Conservation (phyloP, 2,888 invertebrate genomes). For the Macroteleia sp. region DNA sequence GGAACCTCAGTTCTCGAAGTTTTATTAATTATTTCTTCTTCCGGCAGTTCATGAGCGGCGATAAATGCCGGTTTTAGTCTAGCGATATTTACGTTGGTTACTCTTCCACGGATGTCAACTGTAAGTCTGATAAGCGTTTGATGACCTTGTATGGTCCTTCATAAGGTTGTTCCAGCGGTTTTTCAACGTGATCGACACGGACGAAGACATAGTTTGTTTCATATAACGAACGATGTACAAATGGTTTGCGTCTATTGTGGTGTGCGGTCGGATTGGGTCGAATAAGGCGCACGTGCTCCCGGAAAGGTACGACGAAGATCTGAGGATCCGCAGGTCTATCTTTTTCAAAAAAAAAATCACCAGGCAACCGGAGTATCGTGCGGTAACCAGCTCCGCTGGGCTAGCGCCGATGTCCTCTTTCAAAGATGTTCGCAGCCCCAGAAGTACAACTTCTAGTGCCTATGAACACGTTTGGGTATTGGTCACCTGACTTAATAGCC, state of each 20-base stretch:
- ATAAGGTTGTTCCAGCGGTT: not conserved
- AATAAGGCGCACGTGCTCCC: not conserved
- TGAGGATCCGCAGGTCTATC: not conserved
- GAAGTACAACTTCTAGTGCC: not conserved
- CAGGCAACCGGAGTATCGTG: not conserved
- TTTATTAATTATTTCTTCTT: too few relatives aligned
- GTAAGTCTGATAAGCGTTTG: not conserved
- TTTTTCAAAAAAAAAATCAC: not conserved
- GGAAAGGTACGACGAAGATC: not conserved
- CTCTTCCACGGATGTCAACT: not conserved
- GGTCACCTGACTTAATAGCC: too few relatives aligned
- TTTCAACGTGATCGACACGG: not conserved
- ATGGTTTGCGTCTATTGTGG: not conserved
- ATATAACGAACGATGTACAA: not conserved
- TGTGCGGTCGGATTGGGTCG: not conserved
- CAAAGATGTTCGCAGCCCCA: not conserved
- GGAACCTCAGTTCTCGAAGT: not conserved
- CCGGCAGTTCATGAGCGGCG: too few relatives aligned
- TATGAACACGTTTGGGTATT: too few relatives aligned
- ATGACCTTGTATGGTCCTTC: not conserved
- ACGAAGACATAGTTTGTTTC: not conserved
- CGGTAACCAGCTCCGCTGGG: not conserved
- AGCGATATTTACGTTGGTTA: not conserved
- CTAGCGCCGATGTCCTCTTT: not conserved
- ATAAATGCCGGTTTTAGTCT: not conserved